Evolutionary conservation across 2,888 invertebrate genomes (phyloP).

Genomic region (Melieria crassipennis): DNA sequence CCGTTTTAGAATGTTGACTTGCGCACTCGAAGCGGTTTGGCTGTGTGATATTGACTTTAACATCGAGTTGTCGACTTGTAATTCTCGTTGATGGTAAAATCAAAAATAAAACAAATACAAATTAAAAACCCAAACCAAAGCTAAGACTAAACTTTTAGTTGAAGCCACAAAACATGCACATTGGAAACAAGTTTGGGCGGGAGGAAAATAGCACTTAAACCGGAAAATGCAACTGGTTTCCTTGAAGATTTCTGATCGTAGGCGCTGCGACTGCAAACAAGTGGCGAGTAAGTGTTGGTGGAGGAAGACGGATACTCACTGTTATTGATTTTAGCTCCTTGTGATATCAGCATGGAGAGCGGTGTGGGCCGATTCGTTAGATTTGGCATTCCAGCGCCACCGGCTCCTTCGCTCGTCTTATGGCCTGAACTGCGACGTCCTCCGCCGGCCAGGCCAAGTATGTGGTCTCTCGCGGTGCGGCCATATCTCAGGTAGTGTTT

Average conservation of each 20-base stretch:
- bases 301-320: conserved; percentile 81
- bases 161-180: too few species aligned
- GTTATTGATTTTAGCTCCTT: conserved; percentile 78
- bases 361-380: conserved; percentile 70
- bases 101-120: background rate
- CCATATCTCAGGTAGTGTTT: conserved; percentile 83
- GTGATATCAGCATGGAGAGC: conserved; percentile 82
- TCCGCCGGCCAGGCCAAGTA: conserved; percentile 71
- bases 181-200: too few species aligned
- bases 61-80: conserved; percentile 7
- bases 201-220: conserved; percentile 15
- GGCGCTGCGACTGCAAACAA: conserved; percentile 1
- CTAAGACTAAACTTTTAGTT: too few species aligned
- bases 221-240: conserved; percentile 23
- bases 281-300: background rate
- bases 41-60: conserved; percentile 33
- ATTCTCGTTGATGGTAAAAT: conserved; percentile 4
- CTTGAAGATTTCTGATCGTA: conserved; percentile 14
- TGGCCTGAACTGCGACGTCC: conserved; percentile 44
- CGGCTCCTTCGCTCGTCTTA: conserved; percentile 30
- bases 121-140: background rate
- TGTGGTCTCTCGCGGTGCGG: conserved; percentile 75
- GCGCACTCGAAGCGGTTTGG: background rate
- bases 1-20: conserved; percentile 25
- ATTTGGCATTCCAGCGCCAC: conserved; percentile 42